Base-by-base conservation (phyloP, 2,888 invertebrate species). In the Melanophora roralis region DNA sequence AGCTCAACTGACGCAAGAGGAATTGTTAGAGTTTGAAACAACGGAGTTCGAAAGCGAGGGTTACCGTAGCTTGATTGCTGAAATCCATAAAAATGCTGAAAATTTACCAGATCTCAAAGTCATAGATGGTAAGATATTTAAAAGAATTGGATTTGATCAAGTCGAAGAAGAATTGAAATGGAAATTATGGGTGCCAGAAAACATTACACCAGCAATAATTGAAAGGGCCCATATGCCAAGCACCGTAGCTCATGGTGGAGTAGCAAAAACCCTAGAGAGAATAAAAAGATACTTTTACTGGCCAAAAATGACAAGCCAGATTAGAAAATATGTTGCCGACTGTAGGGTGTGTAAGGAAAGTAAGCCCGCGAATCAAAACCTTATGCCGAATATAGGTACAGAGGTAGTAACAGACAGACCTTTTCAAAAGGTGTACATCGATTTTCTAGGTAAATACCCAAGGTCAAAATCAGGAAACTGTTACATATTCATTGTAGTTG, bases 161-260 rank as follows among this genome's bases (percentile, higher is more conserved):
- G 1, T 16, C 47, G 0, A 45, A 16, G 45, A 45, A n/a, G n/a
- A n/a, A n/a, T n/a, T n/a, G n/a, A n/a, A n/a, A n/a, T n/a, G n/a
- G n/a, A n/a, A n/a, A n/a, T n/a, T n/a, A n/a, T n/a, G n/a, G n/a
- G n/a, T n/a, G n/a, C n/a, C n/a, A n/a, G n/a, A n/a, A n/a, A n/a
- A 16, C 16, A 45, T 6, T 4, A 16, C 8, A 5, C 23, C 14
- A 14, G 11, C 2, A 0, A 19, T 67, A 7, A 67, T 60, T 32
- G 38, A 40, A 32, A 38, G 57, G 1, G 59, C 74, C 40, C 74
- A 74, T n/a, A n/a, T n/a, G n/a, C n/a, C n/a, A n/a, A n/a, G n/a
- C n/a, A n/a, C n/a, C n/a, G n/a, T n/a, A n/a, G n/a, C n/a, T n/a
- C n/a, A n/a, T n/a, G n/a, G n/a, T n/a, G n/a, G n/a, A n/a, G n/a